Percentiles rank a stretch among this genome's conserved stretches.
Evolutionary conservation across 2,888 invertebrate species (phyloP).

Genomic region (Chirona hameri): DNA sequence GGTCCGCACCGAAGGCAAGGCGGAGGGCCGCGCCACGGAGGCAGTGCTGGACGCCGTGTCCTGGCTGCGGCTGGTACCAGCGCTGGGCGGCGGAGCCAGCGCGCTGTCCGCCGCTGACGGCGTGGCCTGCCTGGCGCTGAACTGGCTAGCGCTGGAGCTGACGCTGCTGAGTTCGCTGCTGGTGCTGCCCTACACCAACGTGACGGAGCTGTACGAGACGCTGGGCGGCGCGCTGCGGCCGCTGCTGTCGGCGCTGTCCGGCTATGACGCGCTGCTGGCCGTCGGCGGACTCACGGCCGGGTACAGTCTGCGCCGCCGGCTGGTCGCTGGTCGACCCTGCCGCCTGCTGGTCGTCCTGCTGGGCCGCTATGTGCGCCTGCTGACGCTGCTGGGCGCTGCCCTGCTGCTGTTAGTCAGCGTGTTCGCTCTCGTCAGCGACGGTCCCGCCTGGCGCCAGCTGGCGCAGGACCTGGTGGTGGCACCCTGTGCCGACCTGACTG

Average conservation of each 20-base stretch:
- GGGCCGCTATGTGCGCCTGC: not conserved
- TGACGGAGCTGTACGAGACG: not conserved
- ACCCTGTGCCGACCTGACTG: not conserved
- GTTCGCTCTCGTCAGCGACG: not conserved
- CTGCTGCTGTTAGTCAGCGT: not conserved
- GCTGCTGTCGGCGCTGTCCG: not conserved
- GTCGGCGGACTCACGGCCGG: not conserved
- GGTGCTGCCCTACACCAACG: conserved; percentile 8
- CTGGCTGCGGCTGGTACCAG: not conserved
- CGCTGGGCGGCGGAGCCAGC: not conserved
- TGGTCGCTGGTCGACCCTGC: not conserved
- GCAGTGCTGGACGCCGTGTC: not conserved
- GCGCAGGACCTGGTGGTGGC: not conserved
- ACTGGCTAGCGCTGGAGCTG: not conserved
- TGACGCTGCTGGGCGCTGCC: not conserved
- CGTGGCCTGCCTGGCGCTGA: not conserved
- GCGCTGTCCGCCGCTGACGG: not conserved
- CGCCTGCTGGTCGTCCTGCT: not conserved
- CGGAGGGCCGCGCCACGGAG: not conserved
- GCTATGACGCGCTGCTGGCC: not conserved
- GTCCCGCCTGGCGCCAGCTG: not conserved
- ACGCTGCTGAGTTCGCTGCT: not conserved
- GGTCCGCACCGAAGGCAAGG: not conserved
- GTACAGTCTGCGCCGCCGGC: not conserved
- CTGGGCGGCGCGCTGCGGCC: not conserved